Evolutionary conservation across 2,113 vertebrate genomes (phyloP).

Genomic region (Sinocyclocheilus grahami): DNA sequence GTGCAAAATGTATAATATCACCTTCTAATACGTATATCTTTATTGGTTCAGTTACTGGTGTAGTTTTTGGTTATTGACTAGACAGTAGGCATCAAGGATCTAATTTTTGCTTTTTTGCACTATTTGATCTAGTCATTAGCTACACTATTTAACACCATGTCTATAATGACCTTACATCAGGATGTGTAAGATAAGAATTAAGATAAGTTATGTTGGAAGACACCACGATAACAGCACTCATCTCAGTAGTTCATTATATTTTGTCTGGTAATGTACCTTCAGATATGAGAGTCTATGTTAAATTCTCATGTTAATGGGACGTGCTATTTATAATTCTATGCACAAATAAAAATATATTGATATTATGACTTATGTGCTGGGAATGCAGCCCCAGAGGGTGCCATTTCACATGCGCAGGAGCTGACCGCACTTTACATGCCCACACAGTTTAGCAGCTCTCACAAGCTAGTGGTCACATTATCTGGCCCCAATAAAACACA

Average conservation of each 20-base stretch:
- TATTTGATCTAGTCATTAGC: background rate
- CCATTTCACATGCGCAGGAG: conserved; percentile 63
- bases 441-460: conserved; percentile 47
- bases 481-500: conserved; percentile 55
- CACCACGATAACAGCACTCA: background rate
- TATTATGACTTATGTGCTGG: conserved; percentile 9
- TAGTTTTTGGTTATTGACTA: background rate
- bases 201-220: background rate
- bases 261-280: background rate
- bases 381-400: conserved; percentile 34
- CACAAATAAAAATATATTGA: background rate
- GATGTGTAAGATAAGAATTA: background rate
- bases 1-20: conserved; percentile 51
- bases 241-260: background rate
- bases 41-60: conserved; percentile 40
- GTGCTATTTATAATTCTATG: conserved; percentile 28
- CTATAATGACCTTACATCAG: background rate
- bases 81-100: background rate
- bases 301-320: background rate
- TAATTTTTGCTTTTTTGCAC: background rate
- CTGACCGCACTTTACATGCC: conserved; percentile 56
- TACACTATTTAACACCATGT: background rate
- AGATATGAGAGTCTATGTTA: background rate
- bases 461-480: background rate
- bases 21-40: conserved; percentile 48